Evolutionary conservation across 2,797 vertebrate genomes (phyloP).

Genomic region (Typhlichthys subterraneus): DNA sequence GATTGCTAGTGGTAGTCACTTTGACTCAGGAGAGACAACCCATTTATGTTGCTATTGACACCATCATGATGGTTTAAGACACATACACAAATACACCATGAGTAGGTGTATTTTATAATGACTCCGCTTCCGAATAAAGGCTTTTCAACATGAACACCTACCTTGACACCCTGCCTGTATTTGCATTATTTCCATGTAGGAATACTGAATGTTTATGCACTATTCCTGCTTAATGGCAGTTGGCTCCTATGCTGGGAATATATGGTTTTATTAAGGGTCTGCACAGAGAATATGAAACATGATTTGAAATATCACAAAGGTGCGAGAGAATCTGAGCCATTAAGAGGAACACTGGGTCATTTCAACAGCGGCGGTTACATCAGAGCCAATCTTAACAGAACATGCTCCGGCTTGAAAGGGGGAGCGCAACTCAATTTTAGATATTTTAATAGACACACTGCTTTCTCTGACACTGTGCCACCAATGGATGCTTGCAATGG

Average conservation of each 20-base stretch:
- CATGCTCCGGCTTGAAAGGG: conserved; percentile 1
- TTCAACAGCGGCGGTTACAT: background rate
- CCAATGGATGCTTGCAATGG: background rate
- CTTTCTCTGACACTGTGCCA: background rate
- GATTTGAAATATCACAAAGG: background rate
- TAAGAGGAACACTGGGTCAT: background rate
- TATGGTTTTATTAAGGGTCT: background rate
- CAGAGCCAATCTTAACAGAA: conserved; percentile 16
- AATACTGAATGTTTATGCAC: background rate
- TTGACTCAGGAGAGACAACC: no score
- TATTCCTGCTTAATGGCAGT: background rate
- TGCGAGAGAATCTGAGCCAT: conserved; percentile 1
- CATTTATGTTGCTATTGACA: no score
- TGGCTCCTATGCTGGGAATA: background rate
- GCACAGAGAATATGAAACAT: background rate
- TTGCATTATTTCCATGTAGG: no score
- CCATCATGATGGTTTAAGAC: no score
- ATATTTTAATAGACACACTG: background rate
- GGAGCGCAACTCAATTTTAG: conserved; percentile 3
- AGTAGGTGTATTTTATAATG: no score
- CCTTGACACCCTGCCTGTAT: background rate
- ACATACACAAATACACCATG: no score
- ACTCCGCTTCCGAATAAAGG: no score
- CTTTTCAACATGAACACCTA: conserved; percentile 8
- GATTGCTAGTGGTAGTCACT: no score